Base-by-base conservation (phyloP, 1,140 invertebrate species). In the Luehdorfia chinensis region DNA sequence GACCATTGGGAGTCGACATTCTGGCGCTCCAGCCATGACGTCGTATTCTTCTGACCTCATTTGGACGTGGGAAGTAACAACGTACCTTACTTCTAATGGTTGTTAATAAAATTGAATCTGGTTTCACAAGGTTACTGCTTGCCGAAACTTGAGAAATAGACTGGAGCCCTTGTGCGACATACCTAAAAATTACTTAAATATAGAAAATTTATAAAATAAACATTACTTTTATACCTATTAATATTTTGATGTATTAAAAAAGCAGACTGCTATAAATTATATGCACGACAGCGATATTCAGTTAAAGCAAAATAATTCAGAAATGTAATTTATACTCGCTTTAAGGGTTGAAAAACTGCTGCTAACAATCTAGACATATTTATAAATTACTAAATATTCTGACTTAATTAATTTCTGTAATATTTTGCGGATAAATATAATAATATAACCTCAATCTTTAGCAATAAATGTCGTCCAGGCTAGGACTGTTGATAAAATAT, bases 21-120 rank as follows among this genome's bases (percentile, higher is more conserved):
- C 93, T 88, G 0, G 85, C 80, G 9, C 88, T 65, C 90, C 90
- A 95, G 1, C 94, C 94, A 56, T 93, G 91, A 1, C 88, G 87
- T 37, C 90, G 90, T 4, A 95, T 88, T 57, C 94, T 88, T 62
- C 87, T 91, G 0, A 87, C 87, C 87, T 95, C 94, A 47, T 87
- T 91, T 0, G 94, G 92, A 23, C 90, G 84, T 2, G 94, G 94
- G 59, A 95, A 95, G 56, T 93, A 90, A 62, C 89, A 89, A 16
- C 92, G 88, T 0, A 86, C 78, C 56, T 86, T 86, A n/a, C 65
- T 84, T 56, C 83, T 68, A 19, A 86, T 56, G 14, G 74, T 56
- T 4, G 68, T 62, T 14, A 86, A 13, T 14, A 65, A 66, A 45
- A 61, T 66, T 14, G 36, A 55, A 31, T 84, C 75, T 11, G 76